Conservation (phyloP, 2,113 vertebrate species). For the Dromas ardeola region DNA sequence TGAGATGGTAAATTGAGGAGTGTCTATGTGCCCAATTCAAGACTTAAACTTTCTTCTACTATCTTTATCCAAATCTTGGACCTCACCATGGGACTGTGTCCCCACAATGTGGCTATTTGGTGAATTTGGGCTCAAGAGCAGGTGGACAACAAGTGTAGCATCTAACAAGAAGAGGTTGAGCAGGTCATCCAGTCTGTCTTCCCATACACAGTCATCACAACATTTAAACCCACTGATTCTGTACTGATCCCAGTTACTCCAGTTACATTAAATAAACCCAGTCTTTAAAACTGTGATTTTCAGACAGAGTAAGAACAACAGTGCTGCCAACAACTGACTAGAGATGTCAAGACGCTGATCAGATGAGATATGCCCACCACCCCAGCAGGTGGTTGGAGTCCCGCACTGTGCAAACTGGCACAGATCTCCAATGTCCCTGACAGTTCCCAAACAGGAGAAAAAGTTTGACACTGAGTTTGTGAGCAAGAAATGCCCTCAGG, state of each 20-base stretch:
- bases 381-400: neutral
- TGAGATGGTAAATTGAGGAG: neutral
- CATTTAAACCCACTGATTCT: neutral
- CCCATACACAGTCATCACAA: fast-evolving
- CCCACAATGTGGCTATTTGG: neutral
- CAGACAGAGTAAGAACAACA: neutral
- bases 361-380: neutral
- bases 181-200: neutral
- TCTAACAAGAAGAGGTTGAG: neutral
- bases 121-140: neutral
- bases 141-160: neutral
- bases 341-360: neutral
- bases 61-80: neutral
- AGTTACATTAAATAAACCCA: neutral
- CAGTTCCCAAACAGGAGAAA: neutral
- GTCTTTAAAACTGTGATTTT: neutral
- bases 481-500: neutral
- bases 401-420: neutral
- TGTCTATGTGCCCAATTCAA: neutral
- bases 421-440: neutral
- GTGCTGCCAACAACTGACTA: neutral
- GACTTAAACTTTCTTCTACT: neutral
- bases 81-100: neutral
- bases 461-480: neutral
- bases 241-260: neutral